These are phyloP conservation scores for Ifrita kowaldi DNA, from an alignment of 2,113 vertebrate species.

Conservation along the genomic window DNA sequence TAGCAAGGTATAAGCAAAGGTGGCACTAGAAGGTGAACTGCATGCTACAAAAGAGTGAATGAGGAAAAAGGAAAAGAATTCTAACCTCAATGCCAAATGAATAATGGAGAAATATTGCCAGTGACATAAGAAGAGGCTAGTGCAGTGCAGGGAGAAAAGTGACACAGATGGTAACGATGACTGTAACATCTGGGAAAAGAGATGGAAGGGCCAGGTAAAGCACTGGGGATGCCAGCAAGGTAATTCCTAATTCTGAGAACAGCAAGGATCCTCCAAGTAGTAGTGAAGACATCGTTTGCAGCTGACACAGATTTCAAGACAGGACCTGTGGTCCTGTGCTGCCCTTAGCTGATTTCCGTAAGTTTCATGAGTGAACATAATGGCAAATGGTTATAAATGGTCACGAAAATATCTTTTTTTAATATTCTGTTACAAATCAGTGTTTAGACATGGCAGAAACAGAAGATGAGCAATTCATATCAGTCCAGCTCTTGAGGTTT, in stretches of 20 bases:
- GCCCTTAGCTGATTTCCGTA: background rate
- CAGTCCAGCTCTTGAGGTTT: background rate
- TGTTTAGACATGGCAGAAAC: background rate
- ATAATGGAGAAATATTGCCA: background rate
- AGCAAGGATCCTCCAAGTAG: background rate
- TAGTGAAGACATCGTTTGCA: background rate
- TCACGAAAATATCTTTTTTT: background rate
- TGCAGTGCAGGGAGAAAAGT: background rate
- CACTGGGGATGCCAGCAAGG: background rate
- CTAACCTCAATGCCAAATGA: background rate
- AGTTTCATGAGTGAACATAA: background rate
- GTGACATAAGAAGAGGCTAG: background rate
- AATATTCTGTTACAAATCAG: background rate
- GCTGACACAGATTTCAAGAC: background rate
- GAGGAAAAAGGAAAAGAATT: background rate
- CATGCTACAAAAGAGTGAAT: background rate
- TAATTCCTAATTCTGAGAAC: background rate
- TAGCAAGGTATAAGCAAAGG: constrained; percentile 3
- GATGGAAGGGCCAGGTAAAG: background rate
- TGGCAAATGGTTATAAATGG: background rate
- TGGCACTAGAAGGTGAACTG: background rate
- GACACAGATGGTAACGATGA: background rate
- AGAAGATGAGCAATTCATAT: background rate
- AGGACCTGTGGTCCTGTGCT: background rate
- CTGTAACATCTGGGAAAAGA: background rate